Evolutionary conservation across 2,888 invertebrate genomes (phyloP).

Genomic region (Andricus curvator): DNA sequence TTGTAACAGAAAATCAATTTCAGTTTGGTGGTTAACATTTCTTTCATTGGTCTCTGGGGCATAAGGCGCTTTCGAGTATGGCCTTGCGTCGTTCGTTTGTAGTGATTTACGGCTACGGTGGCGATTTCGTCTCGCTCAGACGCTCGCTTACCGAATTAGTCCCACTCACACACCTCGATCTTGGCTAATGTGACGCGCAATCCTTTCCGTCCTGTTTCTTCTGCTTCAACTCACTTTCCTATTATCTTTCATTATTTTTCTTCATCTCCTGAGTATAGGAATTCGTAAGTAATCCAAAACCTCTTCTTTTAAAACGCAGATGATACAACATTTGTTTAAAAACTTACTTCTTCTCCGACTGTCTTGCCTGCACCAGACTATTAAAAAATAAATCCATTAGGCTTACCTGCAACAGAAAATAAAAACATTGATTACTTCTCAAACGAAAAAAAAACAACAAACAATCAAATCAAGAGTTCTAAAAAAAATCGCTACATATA

Average conservation of each 20-base stretch:
- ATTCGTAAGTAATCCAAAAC: too few species aligned
- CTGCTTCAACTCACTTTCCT: neutral
- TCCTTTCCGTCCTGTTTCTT: constrained; percentile 30
- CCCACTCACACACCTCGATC: constrained; percentile 55
- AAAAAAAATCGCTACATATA: neutral
- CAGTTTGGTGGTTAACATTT: constrained; percentile 20
- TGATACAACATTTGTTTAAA: neutral
- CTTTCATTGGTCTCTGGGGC: constrained; percentile 12
- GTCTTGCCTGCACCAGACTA: neutral
- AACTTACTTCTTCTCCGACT: neutral
- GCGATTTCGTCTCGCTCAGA: constrained; percentile 63
- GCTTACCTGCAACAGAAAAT: neutral
- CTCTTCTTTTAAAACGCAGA: too few species aligned
- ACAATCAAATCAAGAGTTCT: too few species aligned
- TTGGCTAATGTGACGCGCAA: constrained; percentile 48
- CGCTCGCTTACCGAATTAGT: constrained; percentile 64
- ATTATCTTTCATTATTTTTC: neutral
- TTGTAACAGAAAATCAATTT: constrained; percentile 16
- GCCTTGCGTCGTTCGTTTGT: constrained; percentile 52
- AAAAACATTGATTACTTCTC: neutral
- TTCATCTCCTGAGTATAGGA: neutral
- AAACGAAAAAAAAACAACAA: too few species aligned
- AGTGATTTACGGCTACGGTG: constrained; percentile 61
- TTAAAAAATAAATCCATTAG: neutral
- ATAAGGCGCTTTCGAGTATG: constrained; percentile 24